Evolutionary conservation across 2,888 invertebrate genomes (phyloP).

Genomic region (Cotesia congregata): DNA sequence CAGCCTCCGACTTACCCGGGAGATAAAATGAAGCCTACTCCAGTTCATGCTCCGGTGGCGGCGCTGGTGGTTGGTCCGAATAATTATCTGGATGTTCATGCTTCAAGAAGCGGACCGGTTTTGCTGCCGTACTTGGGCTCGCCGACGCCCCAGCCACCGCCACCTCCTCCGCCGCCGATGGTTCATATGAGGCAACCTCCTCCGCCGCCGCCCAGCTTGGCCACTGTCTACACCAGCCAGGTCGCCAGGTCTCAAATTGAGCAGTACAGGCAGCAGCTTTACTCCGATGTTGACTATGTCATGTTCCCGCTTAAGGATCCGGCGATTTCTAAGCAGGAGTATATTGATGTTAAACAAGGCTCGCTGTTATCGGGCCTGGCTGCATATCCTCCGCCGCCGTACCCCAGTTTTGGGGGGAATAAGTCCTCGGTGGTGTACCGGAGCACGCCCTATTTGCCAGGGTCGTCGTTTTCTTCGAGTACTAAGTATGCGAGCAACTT

Average conservation of each 20-base stretch:
- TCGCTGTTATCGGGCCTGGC: conserved; percentile 78
- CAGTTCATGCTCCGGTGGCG: conserved; percentile 71
- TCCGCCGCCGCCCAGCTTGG: conserved; percentile 72
- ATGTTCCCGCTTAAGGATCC: conserved; percentile 93
- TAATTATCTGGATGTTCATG: conserved; percentile 77
- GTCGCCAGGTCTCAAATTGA: conserved; percentile 84
- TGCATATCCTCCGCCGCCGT: conserved; percentile 72
- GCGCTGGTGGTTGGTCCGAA: conserved; percentile 75
- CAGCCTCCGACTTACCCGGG: conserved; percentile 70
- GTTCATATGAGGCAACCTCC: conserved; percentile 70
- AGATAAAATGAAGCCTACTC: conserved; percentile 70
- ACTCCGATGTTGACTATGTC: conserved; percentile 92
- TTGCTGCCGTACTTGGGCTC: conserved; percentile 73
- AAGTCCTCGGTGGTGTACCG: conserved; percentile 84
- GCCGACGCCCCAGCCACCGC: conserved; percentile 77
- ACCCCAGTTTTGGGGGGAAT: conserved; percentile 69
- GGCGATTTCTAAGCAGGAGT: conserved; percentile 90
- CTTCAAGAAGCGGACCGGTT: conserved; percentile 72
- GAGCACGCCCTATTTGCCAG: conserved; percentile 84
- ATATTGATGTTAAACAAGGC: conserved; percentile 88
- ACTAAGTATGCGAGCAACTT: conserved; percentile 83
- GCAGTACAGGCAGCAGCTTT: conserved; percentile 89
- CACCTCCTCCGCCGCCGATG: conserved; percentile 54
- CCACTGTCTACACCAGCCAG: conserved; percentile 81
- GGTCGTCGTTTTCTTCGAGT: conserved; percentile 74